phyloP scores from a whole-genome alignment of 2,797 vertebrate species.

The Rhinogobio ventralis region DNA sequence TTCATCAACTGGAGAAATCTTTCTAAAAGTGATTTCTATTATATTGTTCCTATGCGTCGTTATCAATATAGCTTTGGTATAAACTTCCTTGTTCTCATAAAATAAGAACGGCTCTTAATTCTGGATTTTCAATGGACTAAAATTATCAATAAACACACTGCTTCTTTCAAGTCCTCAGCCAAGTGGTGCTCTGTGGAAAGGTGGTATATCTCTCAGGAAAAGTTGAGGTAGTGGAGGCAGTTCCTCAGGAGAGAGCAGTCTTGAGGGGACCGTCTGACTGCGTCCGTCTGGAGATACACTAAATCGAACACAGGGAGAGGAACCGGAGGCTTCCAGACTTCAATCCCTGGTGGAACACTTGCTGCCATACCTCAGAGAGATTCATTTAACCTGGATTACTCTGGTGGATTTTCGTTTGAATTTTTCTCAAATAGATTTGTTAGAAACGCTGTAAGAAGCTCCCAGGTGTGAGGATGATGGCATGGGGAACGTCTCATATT shows the following conservation, averaged over 20 bases:
- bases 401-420: conserved; percentile 56
- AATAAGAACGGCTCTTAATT: neutral
- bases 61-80: neutral
- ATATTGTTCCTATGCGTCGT: neutral
- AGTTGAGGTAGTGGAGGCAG: conserved; percentile 26
- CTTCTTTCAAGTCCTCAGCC: neutral
- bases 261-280: conserved; percentile 55
- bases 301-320: conserved; percentile 57
- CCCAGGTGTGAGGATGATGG: conserved; percentile 58
- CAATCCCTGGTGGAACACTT: conserved; percentile 60
- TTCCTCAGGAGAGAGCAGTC: conserved; percentile 43
- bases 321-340: conserved; percentile 54
- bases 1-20: neutral
- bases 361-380: conserved; percentile 59
- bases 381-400: conserved; percentile 66
- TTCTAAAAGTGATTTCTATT: neutral
- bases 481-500: conserved; percentile 39
- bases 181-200: conserved; percentile 21
- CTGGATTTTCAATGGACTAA: neutral
- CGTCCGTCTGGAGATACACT: conserved; percentile 50
- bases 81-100: neutral
- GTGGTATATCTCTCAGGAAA: conserved; percentile 42
- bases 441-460: conserved; percentile 53
- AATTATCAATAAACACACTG: neutral
- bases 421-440: conserved; percentile 60